Base-by-base conservation (phyloP, 37 sponge, comb jelly and placozoan genomes). In the Theonella swinhoei region DNA sequence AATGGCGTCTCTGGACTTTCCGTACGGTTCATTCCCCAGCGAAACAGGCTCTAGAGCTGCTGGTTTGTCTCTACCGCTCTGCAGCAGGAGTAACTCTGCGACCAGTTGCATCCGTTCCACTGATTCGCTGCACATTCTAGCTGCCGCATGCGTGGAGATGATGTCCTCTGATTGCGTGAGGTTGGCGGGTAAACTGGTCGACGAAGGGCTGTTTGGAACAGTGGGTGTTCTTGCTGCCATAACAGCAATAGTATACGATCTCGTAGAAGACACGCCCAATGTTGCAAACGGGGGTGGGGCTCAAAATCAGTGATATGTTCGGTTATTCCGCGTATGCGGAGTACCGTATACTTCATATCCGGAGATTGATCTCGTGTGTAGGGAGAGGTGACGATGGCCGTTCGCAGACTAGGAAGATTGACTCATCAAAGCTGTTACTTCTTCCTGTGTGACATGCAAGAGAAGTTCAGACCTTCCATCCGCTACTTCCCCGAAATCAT, bases 391-490 rank as follows among this genome's bases (percentile, higher is more conserved):
- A 64, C 80, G 1, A 43, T 64, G 19, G 81, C 68, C 0, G 80
- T 64, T 0, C 67, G 80, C 58, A 82, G 82, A 38, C 39, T 99
- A n/a, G 99, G 99, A 3, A 76, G 99, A 30, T 39, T 99, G 14
- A 75, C 84, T 8, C 66, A 87, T 22, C 74, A 78, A 62, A 81
- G 73, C 31, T 88, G 94, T 37, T 92, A 88, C 70, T 92, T 99
- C 73, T 99, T 99, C 73, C 68, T 97, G 29, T 99, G 99, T 87
- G 99, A 99, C 78, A 93, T 99, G 96, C 99, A 99, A 78, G 99
- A 99, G 79, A 99, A 99, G 86, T 99, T 99, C 69, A 80, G 87
- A 37, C 95, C 97, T 4, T 80, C 86, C 37, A 99, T 99, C 31
- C 65, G 90, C 22, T 95, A 99, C 82, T 99, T 89, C 59, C 96